Evolutionary conservation across 2,888 invertebrate species (phyloP).

Genomic region (Nudaria mundana): DNA sequence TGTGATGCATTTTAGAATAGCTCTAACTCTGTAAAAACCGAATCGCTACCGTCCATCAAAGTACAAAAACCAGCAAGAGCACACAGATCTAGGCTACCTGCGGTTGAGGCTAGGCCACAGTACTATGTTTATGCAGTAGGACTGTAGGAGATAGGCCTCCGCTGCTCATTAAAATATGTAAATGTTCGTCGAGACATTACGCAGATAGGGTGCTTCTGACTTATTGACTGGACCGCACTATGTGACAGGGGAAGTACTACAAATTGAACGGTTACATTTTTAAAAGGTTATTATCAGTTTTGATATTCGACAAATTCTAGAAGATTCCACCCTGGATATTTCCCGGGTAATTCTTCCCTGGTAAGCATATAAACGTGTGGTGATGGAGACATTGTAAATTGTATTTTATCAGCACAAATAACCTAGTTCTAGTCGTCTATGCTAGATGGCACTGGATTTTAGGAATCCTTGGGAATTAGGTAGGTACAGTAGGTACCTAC

Average conservation of each 20-base stretch:
- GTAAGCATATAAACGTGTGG: too few species aligned
- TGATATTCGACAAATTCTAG: too few species aligned
- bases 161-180: slow-evolving; percentile 80
- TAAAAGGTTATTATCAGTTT: too few species aligned
- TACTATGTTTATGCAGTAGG: slow-evolving; percentile 30
- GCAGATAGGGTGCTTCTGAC: slow-evolving; percentile 79
- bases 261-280: background rate
- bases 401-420: too few species aligned
- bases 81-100: slow-evolving; percentile 31
- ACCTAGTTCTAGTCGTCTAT: too few species aligned
- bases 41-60: slow-evolving; percentile 33
- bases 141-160: slow-evolving; percentile 62
- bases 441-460: too few species aligned
- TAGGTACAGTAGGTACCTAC: too few species aligned
- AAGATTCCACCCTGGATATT: too few species aligned
- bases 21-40: slow-evolving; percentile 15
- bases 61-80: slow-evolving; percentile 23
- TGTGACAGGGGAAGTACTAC: slow-evolving; percentile 26
- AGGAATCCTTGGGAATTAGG: too few species aligned
- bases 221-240: slow-evolving; percentile 53
- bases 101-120: slow-evolving; percentile 6
- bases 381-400: too few species aligned
- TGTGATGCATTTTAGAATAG: too few species aligned
- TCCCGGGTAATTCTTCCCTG: too few species aligned
- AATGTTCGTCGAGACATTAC: slow-evolving; percentile 76